phyloP scores from a whole-genome alignment of 1,140 invertebrate genomes.

The Tetramorium simillimum region DNA sequence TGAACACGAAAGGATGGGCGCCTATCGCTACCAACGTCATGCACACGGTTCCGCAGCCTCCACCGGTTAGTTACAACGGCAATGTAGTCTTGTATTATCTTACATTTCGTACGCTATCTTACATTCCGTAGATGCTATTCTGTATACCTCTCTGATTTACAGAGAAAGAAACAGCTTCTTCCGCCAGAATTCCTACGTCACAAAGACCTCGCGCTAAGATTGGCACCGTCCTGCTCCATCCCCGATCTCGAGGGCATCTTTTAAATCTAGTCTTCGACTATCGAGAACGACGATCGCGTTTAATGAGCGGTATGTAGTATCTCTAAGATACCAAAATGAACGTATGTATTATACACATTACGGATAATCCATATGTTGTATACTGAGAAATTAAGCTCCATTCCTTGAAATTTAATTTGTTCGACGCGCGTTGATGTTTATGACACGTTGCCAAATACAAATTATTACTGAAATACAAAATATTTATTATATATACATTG shows the following conservation, averaged over 20 bases:
- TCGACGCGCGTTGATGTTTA: constrained; percentile 43
- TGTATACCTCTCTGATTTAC: constrained; percentile 46
- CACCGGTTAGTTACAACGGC: constrained; percentile 69
- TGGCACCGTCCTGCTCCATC: constrained; percentile 81
- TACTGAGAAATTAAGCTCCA: constrained; percentile 61
- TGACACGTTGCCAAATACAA: constrained; percentile 69
- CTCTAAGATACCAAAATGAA: constrained; percentile 41
- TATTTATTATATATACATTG: constrained; percentile 53
- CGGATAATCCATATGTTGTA: constrained; percentile 45
- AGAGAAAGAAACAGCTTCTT: constrained; percentile 80
- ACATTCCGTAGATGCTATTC: background rate
- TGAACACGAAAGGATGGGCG: constrained; percentile 83
- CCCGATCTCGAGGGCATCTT: constrained; percentile 84
- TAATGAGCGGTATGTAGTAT: constrained; percentile 32
- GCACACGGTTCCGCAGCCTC: constrained; percentile 62
- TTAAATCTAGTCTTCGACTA: constrained; percentile 80
- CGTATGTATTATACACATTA: constrained; percentile 29
- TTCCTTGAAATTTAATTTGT: constrained; percentile 62
- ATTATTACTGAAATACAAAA: constrained; percentile 66
- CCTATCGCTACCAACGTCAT: constrained; percentile 73
- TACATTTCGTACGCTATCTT: background rate
- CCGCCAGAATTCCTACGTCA: constrained; percentile 81
- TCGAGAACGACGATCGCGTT: constrained; percentile 34
- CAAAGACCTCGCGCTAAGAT: constrained; percentile 78
- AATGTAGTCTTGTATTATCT: background rate